A percentile compares a stretch with the other conserved stretches of the same genome.
Conservation (phyloP, 2,888 invertebrate genomes). For the Brachypterus glaber region DNA sequence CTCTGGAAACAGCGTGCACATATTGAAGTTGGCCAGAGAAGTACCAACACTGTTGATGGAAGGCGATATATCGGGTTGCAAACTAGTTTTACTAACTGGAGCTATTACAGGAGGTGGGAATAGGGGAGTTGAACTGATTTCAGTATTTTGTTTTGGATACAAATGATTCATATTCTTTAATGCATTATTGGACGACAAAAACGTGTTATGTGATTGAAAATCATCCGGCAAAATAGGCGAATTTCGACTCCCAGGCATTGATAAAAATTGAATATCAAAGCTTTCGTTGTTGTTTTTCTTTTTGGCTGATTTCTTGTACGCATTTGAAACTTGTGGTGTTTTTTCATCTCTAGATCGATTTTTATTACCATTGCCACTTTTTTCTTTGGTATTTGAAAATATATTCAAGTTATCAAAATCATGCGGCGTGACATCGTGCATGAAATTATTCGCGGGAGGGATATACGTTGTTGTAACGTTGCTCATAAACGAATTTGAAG, state of each 20-base stretch:
- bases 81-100: conserved; percentile 20
- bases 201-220: conserved; percentile 36
- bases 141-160: conserved; percentile 32
- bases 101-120: conserved; percentile 31
- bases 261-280: conserved; percentile 37
- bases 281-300: conserved; percentile 27
- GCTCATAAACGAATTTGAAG: conserved; percentile 30
- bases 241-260: conserved; percentile 36
- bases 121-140: conserved; percentile 26
- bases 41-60: conserved; percentile 38
- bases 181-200: conserved; percentile 34
- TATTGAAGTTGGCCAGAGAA: conserved; percentile 65
- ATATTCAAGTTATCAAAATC: conserved; percentile 25
- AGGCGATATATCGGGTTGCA: conserved; percentile 34
- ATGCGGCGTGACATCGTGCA: conserved; percentile 28
- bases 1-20: conserved; percentile 77
- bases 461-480: conserved; percentile 32
- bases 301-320: conserved; percentile 29
- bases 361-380: conserved; percentile 12
- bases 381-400: conserved; percentile 17
- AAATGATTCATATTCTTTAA: conserved; percentile 38
- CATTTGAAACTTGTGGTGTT: conserved; percentile 10
- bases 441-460: conserved; percentile 30
- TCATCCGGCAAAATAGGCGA: conserved; percentile 40
- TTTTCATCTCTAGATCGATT: conserved; percentile 19